Conservation (phyloP, 1,140 invertebrate genomes). For the Limonius californicus region DNA sequence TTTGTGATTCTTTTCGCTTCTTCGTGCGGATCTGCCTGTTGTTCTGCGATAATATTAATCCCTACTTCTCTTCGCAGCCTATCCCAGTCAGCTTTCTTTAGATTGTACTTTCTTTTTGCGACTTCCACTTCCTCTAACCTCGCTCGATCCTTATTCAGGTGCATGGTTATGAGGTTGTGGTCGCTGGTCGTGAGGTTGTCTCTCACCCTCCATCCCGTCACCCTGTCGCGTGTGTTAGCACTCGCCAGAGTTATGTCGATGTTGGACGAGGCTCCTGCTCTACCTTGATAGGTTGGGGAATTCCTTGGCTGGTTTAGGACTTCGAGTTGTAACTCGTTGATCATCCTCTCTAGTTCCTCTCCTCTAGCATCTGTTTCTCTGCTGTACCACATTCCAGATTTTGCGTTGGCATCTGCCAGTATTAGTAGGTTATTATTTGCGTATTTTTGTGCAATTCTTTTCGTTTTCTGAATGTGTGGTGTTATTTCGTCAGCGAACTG, state of each 20-base stretch:
- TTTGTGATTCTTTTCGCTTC: too few species aligned
- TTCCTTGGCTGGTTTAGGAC: neutral
- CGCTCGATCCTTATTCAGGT: too few species aligned
- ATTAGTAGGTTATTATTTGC: too few species aligned
- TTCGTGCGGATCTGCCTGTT: too few species aligned
- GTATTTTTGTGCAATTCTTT: neutral
- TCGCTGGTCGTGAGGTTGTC: neutral
- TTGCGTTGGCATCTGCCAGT: neutral
- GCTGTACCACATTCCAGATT: neutral
- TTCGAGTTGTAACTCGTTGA: neutral
- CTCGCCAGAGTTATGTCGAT: neutral
- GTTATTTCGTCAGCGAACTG: constrained; percentile 3
- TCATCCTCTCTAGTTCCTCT: neutral
- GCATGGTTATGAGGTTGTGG: too few species aligned
- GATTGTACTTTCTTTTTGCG: neutral
- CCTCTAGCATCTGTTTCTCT: neutral
- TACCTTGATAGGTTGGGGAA: neutral
- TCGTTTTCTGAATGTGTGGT: neutral
- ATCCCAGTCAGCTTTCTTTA: too few species aligned
- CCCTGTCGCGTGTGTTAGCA: too few species aligned
- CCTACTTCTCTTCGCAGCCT: too few species aligned
- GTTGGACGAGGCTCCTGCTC: neutral
- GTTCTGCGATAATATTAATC: too few species aligned
- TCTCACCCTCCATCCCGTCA: too few species aligned
- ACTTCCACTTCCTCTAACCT: too few species aligned